Percentiles rank a stretch among this genome's conserved stretches.
These are phyloP conservation scores for Heteromurus nitidus DNA, from an alignment of 2,888 invertebrate species.

Conservation along the genomic window DNA sequence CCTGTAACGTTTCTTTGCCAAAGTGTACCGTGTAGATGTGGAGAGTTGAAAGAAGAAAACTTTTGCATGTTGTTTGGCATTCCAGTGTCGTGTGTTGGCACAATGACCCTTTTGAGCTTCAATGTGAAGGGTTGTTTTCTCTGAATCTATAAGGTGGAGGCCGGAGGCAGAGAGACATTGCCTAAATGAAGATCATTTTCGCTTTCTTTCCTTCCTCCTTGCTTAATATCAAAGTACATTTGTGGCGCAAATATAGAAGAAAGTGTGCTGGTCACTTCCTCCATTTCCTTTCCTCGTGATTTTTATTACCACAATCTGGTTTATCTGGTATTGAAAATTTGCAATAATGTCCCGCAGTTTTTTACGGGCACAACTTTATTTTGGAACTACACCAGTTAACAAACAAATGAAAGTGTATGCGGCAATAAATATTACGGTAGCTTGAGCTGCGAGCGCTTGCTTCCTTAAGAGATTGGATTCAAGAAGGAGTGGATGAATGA, in stretches of 20 bases:
- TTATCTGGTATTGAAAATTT: conserved; percentile 14
- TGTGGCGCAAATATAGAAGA: neutral
- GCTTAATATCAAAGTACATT: neutral
- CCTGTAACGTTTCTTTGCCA: too few species aligned
- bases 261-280: conserved; percentile 7
- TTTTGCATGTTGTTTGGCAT: conserved; percentile 6
- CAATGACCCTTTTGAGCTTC: conserved; percentile 26
- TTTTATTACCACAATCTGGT: conserved; percentile 28
- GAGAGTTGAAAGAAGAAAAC: neutral
- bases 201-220: neutral
- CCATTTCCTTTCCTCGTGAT: conserved; percentile 19
- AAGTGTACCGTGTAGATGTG: too few species aligned
- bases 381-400: conserved; percentile 8
- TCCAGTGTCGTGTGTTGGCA: neutral
- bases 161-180: neutral
- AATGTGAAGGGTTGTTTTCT: too few species aligned
- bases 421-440: too few species aligned
- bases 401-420: conserved; percentile 18
- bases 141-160: neutral
- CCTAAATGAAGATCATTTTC: conserved; percentile 11
- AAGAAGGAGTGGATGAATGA: too few species aligned
- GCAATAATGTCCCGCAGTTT: conserved; percentile 26
- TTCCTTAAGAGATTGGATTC: too few species aligned
- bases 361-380: neutral
- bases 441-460: too few species aligned